phyloP scores from a whole-genome alignment of 2,113 vertebrate genomes.

The Leiothrix lutea region DNA sequence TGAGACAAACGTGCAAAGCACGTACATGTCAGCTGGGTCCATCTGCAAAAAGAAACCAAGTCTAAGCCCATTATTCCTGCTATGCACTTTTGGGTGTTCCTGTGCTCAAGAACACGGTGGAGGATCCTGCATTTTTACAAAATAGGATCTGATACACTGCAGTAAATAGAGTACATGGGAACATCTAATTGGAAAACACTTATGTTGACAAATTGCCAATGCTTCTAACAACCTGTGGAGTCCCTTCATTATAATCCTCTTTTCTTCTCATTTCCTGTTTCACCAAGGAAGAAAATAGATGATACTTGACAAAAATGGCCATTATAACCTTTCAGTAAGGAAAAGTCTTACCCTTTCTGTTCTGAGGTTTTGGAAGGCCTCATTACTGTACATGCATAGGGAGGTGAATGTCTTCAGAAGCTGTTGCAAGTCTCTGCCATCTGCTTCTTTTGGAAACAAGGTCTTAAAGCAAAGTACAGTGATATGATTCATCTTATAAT shows the following conservation, averaged over 20 bases:
- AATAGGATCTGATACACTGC: not conserved
- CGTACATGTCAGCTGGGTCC: not conserved
- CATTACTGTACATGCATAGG: not conserved
- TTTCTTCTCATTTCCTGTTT: not conserved
- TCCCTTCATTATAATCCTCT: not conserved
- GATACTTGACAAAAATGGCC: not conserved
- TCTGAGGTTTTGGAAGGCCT: not conserved
- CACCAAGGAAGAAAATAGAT: not conserved
- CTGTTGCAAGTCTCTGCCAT: slow-evolving; percentile 15
- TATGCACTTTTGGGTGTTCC: not conserved
- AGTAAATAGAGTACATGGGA: not conserved
- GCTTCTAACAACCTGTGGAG: not conserved
- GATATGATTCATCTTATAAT: slow-evolving; percentile 31
- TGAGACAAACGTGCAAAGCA: not conserved
- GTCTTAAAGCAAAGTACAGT: slow-evolving; percentile 16
- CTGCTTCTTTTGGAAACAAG: slow-evolving; percentile 51
- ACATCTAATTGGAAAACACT: not conserved
- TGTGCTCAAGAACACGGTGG: not conserved
- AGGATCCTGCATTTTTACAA: not conserved
- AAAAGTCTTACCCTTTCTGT: not conserved
- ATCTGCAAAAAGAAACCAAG: not conserved
- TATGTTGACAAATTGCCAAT: not conserved
- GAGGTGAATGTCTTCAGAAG: not conserved
- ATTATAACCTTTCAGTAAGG: not conserved
- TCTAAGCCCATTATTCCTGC: not conserved